Evolutionary conservation across 1,140 invertebrate species (phyloP), one percentile per base, ranked within the genome.

Genomic region (Bombus confusus): DNA sequence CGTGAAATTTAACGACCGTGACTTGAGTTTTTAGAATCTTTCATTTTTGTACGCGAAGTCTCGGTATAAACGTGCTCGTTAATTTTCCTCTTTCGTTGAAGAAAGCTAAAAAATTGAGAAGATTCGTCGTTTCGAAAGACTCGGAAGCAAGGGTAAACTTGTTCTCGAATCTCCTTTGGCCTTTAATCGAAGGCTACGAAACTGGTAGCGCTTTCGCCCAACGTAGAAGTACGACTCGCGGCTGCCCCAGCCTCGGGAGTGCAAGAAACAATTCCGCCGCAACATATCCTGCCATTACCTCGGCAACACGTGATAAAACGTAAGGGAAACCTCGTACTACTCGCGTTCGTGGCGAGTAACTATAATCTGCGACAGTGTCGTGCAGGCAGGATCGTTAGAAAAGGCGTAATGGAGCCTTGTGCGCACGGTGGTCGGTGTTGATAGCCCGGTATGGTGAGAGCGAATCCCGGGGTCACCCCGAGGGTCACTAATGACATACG

Each of bases 401-500:
- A 87, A 79, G 83, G 72, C 83, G 85, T 90, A 90, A 90, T 85
- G 85, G 91, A 83, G 78, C 86, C 73, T 74, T 78, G 86, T 82
- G 88, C 87, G 88, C 89, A 90, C 92, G 91, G 93, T 93, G 93
- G 93, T 93, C 88, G 88, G 92, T 93, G 93, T 93, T 93, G 93
- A 93, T 93, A 93, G 91, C 88, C 91, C 82, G 79, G 85, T 88
- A 92, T 75, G 87, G 92, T 91, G 91, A 92, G 93, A 91, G 92
- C 91, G 92, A 93, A 93, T 91, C 89, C 88, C 74, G 86, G 91
- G 91, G 91, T 92, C 92, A 92, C 89, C 90, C 87, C 79, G 72
- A 89, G 92, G 92, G 91, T 94, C 93, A 91, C 92, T 94, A 95
- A 95, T 95, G 94, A 95, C 94, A 95, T 91, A 94, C 92, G 93